phyloP scores from a whole-genome alignment of 2,888 invertebrate species.

The Dasysyrphus albostriatus region DNA sequence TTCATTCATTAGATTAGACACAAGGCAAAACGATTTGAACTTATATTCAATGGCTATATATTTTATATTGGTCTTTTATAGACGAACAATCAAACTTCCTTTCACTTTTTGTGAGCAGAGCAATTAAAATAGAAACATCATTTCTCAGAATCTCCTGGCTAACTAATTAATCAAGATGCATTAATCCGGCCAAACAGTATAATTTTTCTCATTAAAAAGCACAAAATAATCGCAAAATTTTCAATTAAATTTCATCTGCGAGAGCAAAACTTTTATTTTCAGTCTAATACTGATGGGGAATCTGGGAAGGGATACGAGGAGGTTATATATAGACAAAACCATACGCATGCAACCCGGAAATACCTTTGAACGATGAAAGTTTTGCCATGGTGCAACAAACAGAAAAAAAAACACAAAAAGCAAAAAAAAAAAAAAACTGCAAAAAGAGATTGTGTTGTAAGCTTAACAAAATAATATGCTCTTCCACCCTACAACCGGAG shows the following conservation, averaged over 20 bases:
- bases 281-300: neutral
- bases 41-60: neutral
- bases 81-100: slow-evolving; percentile 54
- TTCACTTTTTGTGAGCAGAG: slow-evolving; percentile 60
- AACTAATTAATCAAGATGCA: slow-evolving; percentile 65
- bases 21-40: slow-evolving; percentile 23
- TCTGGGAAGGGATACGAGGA: neutral
- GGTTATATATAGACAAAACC: neutral
- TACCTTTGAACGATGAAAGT: slow-evolving; percentile 60
- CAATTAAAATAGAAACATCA: slow-evolving; percentile 61
- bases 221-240: slow-evolving; percentile 51
- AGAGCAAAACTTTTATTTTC: slow-evolving; percentile 2
- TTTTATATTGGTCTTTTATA: slow-evolving; percentile 17
- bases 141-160: slow-evolving; percentile 52
- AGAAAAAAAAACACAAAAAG: neutral
- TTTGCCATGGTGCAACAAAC: slow-evolving; percentile 6
- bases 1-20: slow-evolving; percentile 12
- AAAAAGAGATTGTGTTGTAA: slow-evolving; percentile 45
- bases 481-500: slow-evolving; percentile 54
- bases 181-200: slow-evolving; percentile 46
- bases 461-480: slow-evolving; percentile 12
- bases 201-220: slow-evolving; percentile 55
- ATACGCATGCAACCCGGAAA: slow-evolving; percentile 63
- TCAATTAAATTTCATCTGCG: slow-evolving; percentile 40
- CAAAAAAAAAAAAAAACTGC: neutral